Base-by-base conservation (phyloP, 2,113 vertebrate genomes). In the Peromyscus californicus region DNA sequence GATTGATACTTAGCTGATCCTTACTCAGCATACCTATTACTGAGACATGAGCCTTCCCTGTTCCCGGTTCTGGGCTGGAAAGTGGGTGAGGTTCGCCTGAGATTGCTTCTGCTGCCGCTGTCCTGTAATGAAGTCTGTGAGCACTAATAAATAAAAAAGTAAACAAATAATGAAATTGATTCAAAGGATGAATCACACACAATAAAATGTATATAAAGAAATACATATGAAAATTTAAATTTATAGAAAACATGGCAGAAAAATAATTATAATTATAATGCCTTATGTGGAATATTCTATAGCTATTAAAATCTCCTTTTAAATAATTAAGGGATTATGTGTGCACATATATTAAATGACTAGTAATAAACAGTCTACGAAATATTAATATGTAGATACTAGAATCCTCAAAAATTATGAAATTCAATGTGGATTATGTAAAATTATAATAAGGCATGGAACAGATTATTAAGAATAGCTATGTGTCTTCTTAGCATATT, bases 101-200 rank as follows among this genome's bases (percentile, higher is more conserved):
- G 75, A 70, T 42, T 42, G 17, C 57, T 45, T 22, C 31, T 72
- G 36, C 80, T 57, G 13, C 54, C 92, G 54, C 84, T 84, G 85
- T 84, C 89, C 89, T 96, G 85, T 91, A 98, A 98, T 97, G 97
- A 98, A 98, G 82, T n/a, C 94, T 92, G 85, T 97, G 90, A 96
- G 94, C 92, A 92, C 92, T 79, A 57, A 75, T 11, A 42, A 75
- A 51, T 33, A 51, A 33, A 33, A 51, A 51, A 51, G 33, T 36
- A 54, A 54, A 21, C 15, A 59, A 33, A 57, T 6, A 22, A 57
- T 36, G 59, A 92, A 94, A 83, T 29, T 19, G 63, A 59, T 29
- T 6, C 85, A 90, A 80, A 42, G 9, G 0, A 63, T 36, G 45
- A 51, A 61, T 84, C 9, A 87, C 16, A 76, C 19, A 63, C 70